These are phyloP conservation scores for Drosophila sulfurigaster DNA, from an alignment of 1,140 invertebrate species.

Conservation along the genomic window DNA sequence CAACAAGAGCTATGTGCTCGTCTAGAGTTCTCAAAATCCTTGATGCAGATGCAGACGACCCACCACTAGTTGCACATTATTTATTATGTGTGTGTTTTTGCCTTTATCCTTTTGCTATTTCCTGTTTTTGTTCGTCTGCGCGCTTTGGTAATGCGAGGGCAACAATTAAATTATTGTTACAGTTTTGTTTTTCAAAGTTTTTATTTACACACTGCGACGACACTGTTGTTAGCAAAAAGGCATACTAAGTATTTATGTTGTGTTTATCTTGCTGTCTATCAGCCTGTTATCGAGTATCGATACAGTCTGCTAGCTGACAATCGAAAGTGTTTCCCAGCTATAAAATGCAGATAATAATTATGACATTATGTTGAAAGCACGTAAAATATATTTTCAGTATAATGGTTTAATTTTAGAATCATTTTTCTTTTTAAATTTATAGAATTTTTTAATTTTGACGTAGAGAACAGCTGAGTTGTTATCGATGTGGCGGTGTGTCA, in stretches of 20 bases:
- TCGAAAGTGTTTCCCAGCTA: slow-evolving; percentile 10
- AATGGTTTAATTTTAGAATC: no score
- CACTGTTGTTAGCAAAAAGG: slow-evolving; percentile 25
- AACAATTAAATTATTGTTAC: background rate
- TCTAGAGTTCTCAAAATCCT: slow-evolving; percentile 8
- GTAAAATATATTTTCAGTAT: no score
- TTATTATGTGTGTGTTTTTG: background rate
- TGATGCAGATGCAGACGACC: slow-evolving; percentile 26
- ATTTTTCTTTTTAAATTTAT: no score
- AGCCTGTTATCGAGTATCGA: slow-evolving; percentile 33
- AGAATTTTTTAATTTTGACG: no score
- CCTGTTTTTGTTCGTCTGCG: background rate
- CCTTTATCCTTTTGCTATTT: background rate
- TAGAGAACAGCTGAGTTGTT: background rate
- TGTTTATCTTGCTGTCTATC: slow-evolving; percentile 35
- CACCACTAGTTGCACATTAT: slow-evolving; percentile 76
- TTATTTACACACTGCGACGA: slow-evolving; percentile 26
- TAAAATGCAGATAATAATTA: background rate
- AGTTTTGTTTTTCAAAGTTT: slow-evolving; percentile 10
- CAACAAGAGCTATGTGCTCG: background rate
- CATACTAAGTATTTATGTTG: slow-evolving; percentile 40
- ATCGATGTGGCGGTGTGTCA: slow-evolving; percentile 2
- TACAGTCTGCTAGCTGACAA: background rate
- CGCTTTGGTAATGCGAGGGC: background rate
- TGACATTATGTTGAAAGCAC: background rate